A percentile compares a stretch with the other conserved stretches of the same genome.
Evolutionary conservation across 2,797 vertebrate genomes (phyloP).

Genomic region (Trematomus bernacchii): DNA sequence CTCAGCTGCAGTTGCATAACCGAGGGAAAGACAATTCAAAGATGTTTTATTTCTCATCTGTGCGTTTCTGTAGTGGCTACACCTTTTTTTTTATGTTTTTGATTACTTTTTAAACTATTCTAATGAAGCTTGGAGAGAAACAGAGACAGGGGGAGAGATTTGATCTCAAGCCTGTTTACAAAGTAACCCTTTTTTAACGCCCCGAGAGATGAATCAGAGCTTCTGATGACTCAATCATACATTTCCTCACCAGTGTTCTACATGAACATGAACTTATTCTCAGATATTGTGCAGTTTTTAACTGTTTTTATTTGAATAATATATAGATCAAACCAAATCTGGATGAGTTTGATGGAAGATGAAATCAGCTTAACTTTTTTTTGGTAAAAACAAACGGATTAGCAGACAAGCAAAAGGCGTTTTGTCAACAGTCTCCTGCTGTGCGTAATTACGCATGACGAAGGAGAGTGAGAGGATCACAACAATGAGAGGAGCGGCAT

Average conservation of each 20-base stretch:
- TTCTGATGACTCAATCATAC: not conserved
- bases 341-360: not conserved
- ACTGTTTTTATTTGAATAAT: no score
- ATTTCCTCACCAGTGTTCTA: not conserved
- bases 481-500: conserved; percentile 9
- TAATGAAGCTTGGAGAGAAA: not conserved
- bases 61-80: not conserved
- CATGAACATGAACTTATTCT: not conserved
- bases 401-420: conserved; percentile 20
- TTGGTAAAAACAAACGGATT: conserved; percentile 49
- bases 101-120: not conserved
- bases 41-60: not conserved
- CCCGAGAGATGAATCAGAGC: not conserved
- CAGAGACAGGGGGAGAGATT: rapidly evolving
- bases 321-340: not conserved
- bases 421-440: conserved; percentile 45
- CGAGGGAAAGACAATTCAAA: conserved; percentile 1
- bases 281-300: not conserved
- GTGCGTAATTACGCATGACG: conserved; percentile 50
- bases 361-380: conserved; percentile 12
- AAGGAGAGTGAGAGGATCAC: conserved; percentile 11
- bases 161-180: not conserved
- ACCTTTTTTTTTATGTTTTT: not conserved
- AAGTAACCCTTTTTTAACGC: not conserved
- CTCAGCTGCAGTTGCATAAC: conserved; percentile 73